Conservation (phyloP, 1,140 invertebrate genomes). For the Cotesia glomerata region DNA sequence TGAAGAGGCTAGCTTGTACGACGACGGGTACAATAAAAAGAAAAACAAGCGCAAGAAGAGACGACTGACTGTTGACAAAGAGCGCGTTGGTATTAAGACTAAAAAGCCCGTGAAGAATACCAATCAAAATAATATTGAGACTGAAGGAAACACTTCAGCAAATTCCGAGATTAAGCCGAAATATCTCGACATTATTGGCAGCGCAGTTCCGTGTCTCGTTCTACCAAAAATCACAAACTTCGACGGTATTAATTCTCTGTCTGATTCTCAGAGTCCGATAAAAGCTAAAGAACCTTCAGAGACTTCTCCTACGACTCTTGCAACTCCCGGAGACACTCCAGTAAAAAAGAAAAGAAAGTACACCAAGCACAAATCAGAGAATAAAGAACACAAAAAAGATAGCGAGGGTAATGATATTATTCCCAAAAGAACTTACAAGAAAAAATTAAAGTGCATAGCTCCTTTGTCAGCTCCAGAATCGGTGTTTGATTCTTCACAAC, state of each 20-base stretch:
- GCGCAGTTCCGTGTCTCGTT: slow-evolving; percentile 34
- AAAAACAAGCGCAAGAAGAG: slow-evolving; percentile 56
- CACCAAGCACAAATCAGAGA: slow-evolving; percentile 30
- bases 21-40: slow-evolving; percentile 65
- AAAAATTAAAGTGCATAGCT: slow-evolving; percentile 36
- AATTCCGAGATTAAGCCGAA: slow-evolving; percentile 26
- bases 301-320: background rate
- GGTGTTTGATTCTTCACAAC: slow-evolving; percentile 36
- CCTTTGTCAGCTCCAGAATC: slow-evolving; percentile 23
- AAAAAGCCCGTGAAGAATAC: slow-evolving; percentile 37
- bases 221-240: slow-evolving; percentile 29
- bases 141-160: background rate
- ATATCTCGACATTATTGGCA: slow-evolving; percentile 33
- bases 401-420: slow-evolving; percentile 41
- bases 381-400: slow-evolving; percentile 39
- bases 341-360: slow-evolving; percentile 43
- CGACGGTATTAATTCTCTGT: slow-evolving; percentile 10
- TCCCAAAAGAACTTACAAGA: slow-evolving; percentile 40
- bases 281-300: slow-evolving; percentile 30
- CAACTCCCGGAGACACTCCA: slow-evolving; percentile 29
- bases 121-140: background rate
- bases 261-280: background rate
- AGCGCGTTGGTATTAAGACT: slow-evolving; percentile 24
- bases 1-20: slow-evolving; percentile 62
- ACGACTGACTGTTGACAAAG: slow-evolving; percentile 36